Evolutionary conservation across 2,888 invertebrate genomes (phyloP), one percentile per base, ranked within the genome.

Genomic region (Pyrochroa serraticornis): DNA sequence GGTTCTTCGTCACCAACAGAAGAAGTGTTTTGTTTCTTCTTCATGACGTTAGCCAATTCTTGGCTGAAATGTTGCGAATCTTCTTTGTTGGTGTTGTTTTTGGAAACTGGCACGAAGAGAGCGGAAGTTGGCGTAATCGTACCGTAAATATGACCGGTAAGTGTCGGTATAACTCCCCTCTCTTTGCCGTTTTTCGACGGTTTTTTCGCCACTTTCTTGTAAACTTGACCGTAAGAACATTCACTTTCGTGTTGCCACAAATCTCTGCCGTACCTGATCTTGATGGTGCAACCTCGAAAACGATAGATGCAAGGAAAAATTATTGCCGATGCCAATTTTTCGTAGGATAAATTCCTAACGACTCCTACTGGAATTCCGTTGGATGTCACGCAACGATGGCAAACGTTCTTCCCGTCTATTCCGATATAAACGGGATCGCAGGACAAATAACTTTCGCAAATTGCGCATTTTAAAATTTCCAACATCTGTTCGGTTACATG

Each of bases 281-380:
- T 52, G 10, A 60, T 56, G 0, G 65, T 55, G 58, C 74, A 74
- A 1, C 73, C 72, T 35, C 66, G 57, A n/a, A 60, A 63, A 1
- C 67, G 65, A 63, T 70, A 75, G 31, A 72, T 68, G 50, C 78
- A 78, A 1, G 77, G 75, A 43, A 78, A 75, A 30, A 76, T 63
- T 13, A 76, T 65, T 13, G 71, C 69, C 12, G 64, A 66, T 7
- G 74, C 68, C 13, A 77, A 60, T 8, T 49, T 68, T 63, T 78
- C 77, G 50, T 77, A 75, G 2, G 72, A 62, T 12, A 56, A 3
- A 50, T 78, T 76, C 12, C 75, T 63, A 38, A 73, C 56, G 14
- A 66, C 60, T 52, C 71, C 48, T 41, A 33, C 32, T 13, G 66
- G 62, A 36, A 63, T 35, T 5, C 73, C 73, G 32, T 75, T 73